Evolutionary conservation across 2,797 vertebrate species (phyloP).

Genomic region (Chiroxiphia lanceolata): DNA sequence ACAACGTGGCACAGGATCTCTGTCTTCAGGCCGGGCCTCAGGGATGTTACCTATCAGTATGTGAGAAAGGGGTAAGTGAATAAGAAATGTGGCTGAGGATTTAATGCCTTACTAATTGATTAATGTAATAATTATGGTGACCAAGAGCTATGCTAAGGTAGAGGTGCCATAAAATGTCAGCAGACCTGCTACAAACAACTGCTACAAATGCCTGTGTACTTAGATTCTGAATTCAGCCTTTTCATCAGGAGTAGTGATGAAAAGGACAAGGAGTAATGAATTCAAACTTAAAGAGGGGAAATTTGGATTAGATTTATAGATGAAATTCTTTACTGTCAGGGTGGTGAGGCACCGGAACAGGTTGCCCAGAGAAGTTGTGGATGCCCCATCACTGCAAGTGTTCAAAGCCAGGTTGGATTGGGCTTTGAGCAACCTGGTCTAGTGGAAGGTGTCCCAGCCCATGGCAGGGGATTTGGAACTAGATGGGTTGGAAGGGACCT

Average conservation of each 20-base stretch:
- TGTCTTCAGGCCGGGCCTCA: constrained; percentile 93
- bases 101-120: not conserved
- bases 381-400: not conserved
- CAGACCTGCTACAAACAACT: not conserved
- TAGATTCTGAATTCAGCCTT: not conserved
- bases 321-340: not conserved
- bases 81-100: not conserved
- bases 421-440: not conserved
- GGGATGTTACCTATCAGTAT: constrained; percentile 93
- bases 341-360: not conserved
- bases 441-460: not conserved
- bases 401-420: not conserved
- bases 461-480: not conserved
- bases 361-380: not conserved
- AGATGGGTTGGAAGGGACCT: not conserved
- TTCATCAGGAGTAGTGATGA: not conserved
- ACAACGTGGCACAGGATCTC: constrained; percentile 97
- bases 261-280: not conserved
- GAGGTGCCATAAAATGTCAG: not conserved
- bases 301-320: not conserved
- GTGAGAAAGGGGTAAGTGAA: constrained; percentile 92
- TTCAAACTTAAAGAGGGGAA: not conserved
- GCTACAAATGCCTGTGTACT: not conserved
- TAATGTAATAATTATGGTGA: not conserved
- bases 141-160: not conserved